Base-by-base conservation (phyloP, 2,797 vertebrate species). In the Leuciscus waleckii region DNA sequence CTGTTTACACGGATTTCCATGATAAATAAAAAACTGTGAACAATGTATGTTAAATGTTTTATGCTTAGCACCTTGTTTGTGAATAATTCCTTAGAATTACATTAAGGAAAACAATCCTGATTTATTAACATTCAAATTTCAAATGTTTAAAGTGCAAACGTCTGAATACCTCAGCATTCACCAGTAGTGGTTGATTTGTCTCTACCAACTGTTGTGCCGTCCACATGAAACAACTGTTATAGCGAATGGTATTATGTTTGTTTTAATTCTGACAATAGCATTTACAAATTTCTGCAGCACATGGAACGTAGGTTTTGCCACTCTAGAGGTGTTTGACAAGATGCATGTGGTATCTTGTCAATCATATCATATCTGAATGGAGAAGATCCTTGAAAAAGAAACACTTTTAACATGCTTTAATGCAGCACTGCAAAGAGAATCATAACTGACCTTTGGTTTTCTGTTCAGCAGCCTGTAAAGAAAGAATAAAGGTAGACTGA, bases 381-480 rank as follows among this genome's bases (percentile, higher is more conserved):
- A 79, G 16, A 79, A 32, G 17, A 79, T 49, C n/a, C 41, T 46
- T 41, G 39, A 16, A 54, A 29, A 41, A n/a, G 1, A 13, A 75
- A 54, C 0, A 46, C n/a, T 9, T 73, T 69, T 17, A 17, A 49
- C 23, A 63, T 32, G 58, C 10, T 54, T 46, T 75, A 54, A 16
- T 68, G 46, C 21, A n/a, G 49, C 46, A 69, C 37, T 68, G 29
- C 67, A 71, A 61, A 13, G 17, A 81, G 16, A 89, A 58, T n/a
- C 3, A 85, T 8, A 82, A 94, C 96, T 97, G 94, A 99, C 98
- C 98, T 99, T 99, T 99, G 97, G 98, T 98, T 98, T 97, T 98
- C 97, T 97, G 97, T 97, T 99, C 97, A 96, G 97, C 97, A 96
- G 95, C 97, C 98, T 99, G 93, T 86, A 95, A 95, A 91, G 92